These are phyloP conservation scores for Mus musculus DNA, from an alignment of 2,113 vertebrate genomes.

Conservation along the genomic window DNA sequence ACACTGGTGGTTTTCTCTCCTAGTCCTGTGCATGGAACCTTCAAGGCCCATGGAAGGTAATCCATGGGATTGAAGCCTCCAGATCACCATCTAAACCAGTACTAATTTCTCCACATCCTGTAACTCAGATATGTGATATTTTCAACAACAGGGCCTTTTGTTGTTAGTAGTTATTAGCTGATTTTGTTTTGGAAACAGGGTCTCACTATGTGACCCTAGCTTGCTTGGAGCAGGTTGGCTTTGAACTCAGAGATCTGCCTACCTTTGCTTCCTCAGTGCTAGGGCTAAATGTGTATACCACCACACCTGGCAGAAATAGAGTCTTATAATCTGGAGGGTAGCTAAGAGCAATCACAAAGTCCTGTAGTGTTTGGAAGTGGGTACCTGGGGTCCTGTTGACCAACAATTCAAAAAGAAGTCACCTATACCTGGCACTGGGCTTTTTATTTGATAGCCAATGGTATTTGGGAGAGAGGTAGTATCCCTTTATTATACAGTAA, in stretches of 20 bases:
- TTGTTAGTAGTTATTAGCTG: background rate
- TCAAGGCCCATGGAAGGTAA: too few species aligned
- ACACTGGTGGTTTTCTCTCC: background rate
- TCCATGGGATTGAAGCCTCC: background rate
- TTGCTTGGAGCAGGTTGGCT: background rate
- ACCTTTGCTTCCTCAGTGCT: background rate
- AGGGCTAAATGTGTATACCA: background rate
- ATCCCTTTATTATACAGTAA: too few species aligned
- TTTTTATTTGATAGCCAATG: background rate
- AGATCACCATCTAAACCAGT: background rate
- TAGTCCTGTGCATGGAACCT: background rate
- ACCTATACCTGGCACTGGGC: background rate
- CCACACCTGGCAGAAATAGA: background rate
- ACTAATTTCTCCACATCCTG: background rate
- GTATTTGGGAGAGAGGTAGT: background rate
- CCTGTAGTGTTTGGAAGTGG: background rate
- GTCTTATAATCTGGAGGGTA: background rate
- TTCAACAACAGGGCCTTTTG: background rate
- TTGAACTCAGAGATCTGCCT: background rate
- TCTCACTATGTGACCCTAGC: background rate
- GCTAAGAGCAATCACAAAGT: background rate
- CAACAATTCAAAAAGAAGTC: background rate
- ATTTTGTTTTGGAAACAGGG: background rate
- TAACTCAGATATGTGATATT: background rate
- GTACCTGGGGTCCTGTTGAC: background rate